Conservation (phyloP, 2,888 invertebrate species). For the Tortricodes alternella region DNA sequence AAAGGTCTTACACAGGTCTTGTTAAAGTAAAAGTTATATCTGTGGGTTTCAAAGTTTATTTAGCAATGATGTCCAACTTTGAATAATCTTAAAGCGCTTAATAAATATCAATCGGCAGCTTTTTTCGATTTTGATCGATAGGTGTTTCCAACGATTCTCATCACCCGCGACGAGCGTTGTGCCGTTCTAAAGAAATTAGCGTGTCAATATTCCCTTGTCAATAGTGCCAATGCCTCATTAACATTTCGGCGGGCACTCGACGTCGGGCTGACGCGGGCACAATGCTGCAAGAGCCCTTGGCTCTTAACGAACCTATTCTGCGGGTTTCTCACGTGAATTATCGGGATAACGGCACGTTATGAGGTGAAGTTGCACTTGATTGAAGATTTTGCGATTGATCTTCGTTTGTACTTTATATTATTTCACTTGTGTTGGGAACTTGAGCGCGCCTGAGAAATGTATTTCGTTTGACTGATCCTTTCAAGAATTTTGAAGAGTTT, state of each 20-base stretch:
- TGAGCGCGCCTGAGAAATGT: too few relatives aligned
- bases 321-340: constrained; percentile 77
- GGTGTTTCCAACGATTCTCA: not conserved
- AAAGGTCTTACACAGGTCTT: not conserved
- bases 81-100: too few relatives aligned
- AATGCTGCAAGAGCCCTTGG: constrained; percentile 68
- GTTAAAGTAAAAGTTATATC: not conserved
- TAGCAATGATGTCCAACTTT: too few relatives aligned
- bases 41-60: too few relatives aligned
- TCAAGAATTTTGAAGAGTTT: too few relatives aligned
- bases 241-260: constrained; percentile 63
- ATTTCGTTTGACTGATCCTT: too few relatives aligned
- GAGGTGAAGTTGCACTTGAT: constrained; percentile 33
- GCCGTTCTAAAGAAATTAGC: constrained; percentile 21
- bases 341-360: constrained; percentile 41
- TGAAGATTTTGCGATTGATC: constrained; percentile 29
- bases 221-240: constrained; percentile 51
- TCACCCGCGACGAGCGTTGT: not conserved
- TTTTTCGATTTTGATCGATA: too few relatives aligned
- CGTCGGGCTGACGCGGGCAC: constrained; percentile 65
- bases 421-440: too few relatives aligned
- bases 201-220: constrained; percentile 24
- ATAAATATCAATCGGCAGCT: too few relatives aligned
- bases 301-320: constrained; percentile 80
- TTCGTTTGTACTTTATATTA: constrained; percentile 17